A percentile compares a stretch with the other conserved stretches of the same genome.
Conservation (phyloP, 2,797 vertebrate species). For the Amblyopsis hoosieri region DNA sequence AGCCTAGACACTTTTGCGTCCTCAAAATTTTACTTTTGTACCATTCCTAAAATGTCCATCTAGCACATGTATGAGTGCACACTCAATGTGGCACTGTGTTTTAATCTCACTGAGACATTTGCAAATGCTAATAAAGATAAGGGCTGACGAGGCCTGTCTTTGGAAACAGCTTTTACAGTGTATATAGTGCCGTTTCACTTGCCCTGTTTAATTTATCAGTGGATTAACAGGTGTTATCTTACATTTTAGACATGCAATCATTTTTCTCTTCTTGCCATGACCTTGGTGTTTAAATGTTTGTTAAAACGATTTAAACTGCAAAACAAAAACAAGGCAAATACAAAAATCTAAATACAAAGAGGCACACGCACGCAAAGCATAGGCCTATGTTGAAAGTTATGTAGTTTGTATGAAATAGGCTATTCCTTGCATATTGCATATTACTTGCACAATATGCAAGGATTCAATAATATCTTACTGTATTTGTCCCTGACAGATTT, state of each 20-base stretch:
- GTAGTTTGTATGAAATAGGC: too few species aligned
- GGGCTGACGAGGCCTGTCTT: constrained; percentile 54
- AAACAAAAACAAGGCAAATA: not conserved
- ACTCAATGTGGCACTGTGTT: constrained; percentile 62
- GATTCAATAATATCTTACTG: too few species aligned
- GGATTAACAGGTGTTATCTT: constrained; percentile 50
- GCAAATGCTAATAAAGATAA: constrained; percentile 95
- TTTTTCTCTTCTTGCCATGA: constrained; percentile 42
- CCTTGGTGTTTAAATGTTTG: not conserved
- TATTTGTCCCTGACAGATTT: too few species aligned
- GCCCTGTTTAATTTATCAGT: constrained; percentile 62
- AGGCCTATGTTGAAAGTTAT: too few species aligned
- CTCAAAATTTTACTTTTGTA: too few species aligned
- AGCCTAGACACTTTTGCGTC: too few species aligned
- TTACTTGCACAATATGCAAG: too few species aligned
- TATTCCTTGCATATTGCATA: too few species aligned
- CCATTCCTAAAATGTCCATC: not conserved
- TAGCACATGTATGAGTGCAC: constrained; percentile 72
- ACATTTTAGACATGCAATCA: constrained; percentile 56
- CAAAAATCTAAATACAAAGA: not conserved
- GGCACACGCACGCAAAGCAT: too few species aligned
- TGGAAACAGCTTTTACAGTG: constrained; percentile 69
- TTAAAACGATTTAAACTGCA: too few species aligned
- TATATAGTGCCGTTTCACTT: constrained; percentile 66
- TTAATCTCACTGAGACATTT: constrained; percentile 85